phyloP scores from a whole-genome alignment of 2,797 vertebrate genomes.

The Emys orbicularis region DNA sequence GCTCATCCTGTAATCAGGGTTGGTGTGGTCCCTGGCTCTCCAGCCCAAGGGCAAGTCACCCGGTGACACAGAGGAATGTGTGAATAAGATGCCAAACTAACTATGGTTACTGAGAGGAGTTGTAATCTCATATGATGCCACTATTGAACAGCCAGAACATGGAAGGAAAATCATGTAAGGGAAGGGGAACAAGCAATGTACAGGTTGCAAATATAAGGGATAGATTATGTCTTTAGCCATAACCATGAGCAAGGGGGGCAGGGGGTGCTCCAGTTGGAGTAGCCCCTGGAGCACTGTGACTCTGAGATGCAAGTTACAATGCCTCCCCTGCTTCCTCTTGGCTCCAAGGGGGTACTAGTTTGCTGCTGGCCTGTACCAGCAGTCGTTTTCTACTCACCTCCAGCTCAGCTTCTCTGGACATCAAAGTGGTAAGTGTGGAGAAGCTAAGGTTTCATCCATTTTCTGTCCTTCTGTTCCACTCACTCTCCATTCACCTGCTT shows the following conservation, averaged over 20 bases:
- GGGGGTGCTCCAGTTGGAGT: not conserved
- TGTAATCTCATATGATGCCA: not conserved
- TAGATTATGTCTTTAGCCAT: not conserved
- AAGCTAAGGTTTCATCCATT: not conserved
- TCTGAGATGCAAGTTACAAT: not conserved
- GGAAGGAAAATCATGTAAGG: not conserved
- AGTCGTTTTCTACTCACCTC: not conserved
- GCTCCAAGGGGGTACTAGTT: not conserved
- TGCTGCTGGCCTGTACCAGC: not conserved
- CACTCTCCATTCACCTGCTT: not conserved
- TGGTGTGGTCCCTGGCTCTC: not conserved
- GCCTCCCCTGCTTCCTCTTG: not conserved
- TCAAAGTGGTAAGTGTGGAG: not conserved
- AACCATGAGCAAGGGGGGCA: not conserved
- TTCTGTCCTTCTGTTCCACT: not conserved
- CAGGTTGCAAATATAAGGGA: not conserved
- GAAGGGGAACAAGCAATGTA: not conserved
- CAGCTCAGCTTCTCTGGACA: not conserved
- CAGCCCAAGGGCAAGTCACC: not conserved
- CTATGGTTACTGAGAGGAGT: not conserved
- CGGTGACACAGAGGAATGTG: not conserved
- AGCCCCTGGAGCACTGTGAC: not conserved
- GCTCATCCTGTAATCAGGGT: not conserved
- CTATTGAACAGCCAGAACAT: not conserved
- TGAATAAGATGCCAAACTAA: not conserved